phyloP scores from a whole-genome alignment of 2,797 vertebrate genomes.

The Mormyrus proboscirostris region DNA sequence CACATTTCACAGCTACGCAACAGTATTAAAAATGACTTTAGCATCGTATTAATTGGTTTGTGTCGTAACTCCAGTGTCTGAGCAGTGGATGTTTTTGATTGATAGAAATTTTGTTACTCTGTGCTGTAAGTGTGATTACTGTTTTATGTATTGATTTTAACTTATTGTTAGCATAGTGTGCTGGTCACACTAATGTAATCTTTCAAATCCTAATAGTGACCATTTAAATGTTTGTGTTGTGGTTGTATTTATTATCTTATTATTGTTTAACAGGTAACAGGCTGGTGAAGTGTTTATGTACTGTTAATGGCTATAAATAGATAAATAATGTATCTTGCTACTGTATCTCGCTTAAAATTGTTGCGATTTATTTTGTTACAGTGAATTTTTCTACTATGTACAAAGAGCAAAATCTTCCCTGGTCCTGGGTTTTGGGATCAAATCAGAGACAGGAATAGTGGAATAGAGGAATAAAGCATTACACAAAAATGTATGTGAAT shows the following conservation, averaged over 20 bases:
- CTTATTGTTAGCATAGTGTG: background rate
- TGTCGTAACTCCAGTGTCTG: constrained; percentile 7
- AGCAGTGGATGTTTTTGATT: background rate
- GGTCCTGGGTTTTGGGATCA: background rate
- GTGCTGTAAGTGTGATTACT: constrained; percentile 12
- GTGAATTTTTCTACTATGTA: background rate
- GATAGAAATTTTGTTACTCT: background rate
- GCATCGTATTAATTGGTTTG: constrained; percentile 6
- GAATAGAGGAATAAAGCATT: constrained; percentile 1
- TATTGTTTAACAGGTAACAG: background rate
- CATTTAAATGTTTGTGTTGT: constrained; percentile 9
- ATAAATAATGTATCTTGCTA: background rate
- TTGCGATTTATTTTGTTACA: constrained; percentile 17
- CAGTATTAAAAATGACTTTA: constrained; percentile 6
- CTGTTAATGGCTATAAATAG: background rate
- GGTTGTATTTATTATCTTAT: constrained; percentile 13
- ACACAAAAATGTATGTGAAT: background rate
- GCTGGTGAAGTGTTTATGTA: constrained; percentile 4
- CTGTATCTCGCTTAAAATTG: background rate
- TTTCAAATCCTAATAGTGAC: background rate
- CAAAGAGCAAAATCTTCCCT: background rate
- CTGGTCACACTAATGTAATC: constrained; percentile 15
- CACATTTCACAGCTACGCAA: constrained; percentile 32
- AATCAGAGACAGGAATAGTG: background rate
- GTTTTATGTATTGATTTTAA: background rate